Conservation (phyloP, 1,140 invertebrate species). For the Vollenhovia emeryi region DNA sequence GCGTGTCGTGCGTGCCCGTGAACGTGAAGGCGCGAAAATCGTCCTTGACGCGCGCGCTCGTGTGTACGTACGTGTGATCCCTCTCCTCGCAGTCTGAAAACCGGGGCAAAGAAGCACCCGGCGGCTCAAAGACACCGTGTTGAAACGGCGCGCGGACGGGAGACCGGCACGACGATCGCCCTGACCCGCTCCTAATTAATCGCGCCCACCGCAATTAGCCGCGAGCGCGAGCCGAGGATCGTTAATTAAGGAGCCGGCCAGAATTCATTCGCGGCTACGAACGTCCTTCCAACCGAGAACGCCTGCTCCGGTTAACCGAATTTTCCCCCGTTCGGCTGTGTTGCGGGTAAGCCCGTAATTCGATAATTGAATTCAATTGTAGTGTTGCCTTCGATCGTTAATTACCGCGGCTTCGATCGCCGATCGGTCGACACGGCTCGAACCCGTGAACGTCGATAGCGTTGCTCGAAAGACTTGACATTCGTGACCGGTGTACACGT, state of each 20-base stretch:
- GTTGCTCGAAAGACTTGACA: not conserved
- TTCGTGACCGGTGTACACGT: not conserved
- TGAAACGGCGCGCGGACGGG: not conserved
- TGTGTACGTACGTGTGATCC: not conserved
- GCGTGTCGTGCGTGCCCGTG: not conserved
- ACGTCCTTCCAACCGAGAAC: not conserved
- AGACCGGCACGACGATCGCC: not conserved
- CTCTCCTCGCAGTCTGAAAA: not conserved
- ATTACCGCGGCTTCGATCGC: not conserved
- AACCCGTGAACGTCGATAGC: not conserved
- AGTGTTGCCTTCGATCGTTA: not conserved
- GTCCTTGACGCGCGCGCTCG: conserved; percentile 6
- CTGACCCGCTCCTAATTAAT: conserved; percentile 15
- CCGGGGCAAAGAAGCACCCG: not conserved
- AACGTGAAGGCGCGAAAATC: conserved; percentile 24
- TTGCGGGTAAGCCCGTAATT: not conserved
- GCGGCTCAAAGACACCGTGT: not conserved
- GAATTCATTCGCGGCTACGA: not conserved
- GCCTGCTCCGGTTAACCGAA: conserved; percentile 13
- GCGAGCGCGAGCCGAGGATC: not conserved
- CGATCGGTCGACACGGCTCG: not conserved
- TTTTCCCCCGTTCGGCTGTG: not conserved
- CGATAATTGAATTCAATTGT: conserved; percentile 10
- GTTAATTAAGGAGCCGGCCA: conserved; percentile 5
- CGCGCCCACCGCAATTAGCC: not conserved